Base-by-base conservation (phyloP, 2,113 vertebrate genomes). In the Argyrosomus japonicus region DNA sequence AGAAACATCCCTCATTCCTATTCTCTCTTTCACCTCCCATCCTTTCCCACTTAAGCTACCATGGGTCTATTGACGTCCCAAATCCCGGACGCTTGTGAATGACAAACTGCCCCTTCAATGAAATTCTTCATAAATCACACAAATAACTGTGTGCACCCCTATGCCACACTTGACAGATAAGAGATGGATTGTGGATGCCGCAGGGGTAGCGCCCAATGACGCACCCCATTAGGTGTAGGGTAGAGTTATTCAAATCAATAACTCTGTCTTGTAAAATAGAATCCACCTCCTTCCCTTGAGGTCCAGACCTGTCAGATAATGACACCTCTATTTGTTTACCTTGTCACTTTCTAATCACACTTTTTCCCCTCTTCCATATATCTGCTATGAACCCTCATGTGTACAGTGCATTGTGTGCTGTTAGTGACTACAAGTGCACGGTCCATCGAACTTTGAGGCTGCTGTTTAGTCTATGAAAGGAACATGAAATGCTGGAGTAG, bases 61-160 rank as follows among this genome's bases (percentile, higher is more conserved):
- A 3, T 15, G 10, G 58, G 15, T 76, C 87, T 75, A 79, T 73
- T 5, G 43, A 89, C 73, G 81, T 58, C 79, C 36, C 67, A 65
- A 79, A 85, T 79, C 75, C 79, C 82, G 2, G 92, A 93, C 63
- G 86, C 87, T 85, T 83, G 43, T 87, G 91, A 95, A 90, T 95
- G 94, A 95, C 94, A 96, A 94, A 94, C 90, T 91, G 92, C 84
- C 86, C 95, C 83, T 92, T 88, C 93, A 87, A 93, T 91, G 90
- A 93, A 93, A 93, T 91, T 94, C 94, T 90, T 95, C 95, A 96
- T 96, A 96, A 97, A 96, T 96, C 95, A 95, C 79, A 88, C 86
- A 91, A 93, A 89, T 94, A 95, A 95, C 85, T 68, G 88, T 89
- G 67, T 64, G 82, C 48, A 68, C 88, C 80, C 75, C 53, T 56